Conservation (phyloP, 2,888 invertebrate species). For the Ditylenchus weischeri region DNA sequence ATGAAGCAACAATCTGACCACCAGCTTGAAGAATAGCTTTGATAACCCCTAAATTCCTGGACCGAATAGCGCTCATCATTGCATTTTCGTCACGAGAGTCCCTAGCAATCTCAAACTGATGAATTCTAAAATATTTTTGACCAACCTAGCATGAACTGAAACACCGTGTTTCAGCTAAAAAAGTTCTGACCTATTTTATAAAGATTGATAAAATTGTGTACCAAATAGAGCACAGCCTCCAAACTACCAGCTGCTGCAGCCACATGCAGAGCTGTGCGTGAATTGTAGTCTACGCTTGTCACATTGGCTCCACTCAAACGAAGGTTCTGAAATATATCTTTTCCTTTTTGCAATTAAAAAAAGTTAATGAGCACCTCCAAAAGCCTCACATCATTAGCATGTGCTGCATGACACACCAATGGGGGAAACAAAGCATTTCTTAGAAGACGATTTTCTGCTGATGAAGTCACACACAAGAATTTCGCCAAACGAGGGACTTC, state of each 20-base stretch:
- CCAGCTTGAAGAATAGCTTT: slow-evolving; percentile 48
- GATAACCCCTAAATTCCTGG: slow-evolving; percentile 48
- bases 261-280: slow-evolving; percentile 76
- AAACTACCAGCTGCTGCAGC: slow-evolving; percentile 73
- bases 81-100: slow-evolving; percentile 60
- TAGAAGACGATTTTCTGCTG: slow-evolving; percentile 48
- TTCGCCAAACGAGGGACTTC: slow-evolving; percentile 54
- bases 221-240: slow-evolving; percentile 70
- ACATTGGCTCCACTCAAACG: slow-evolving; percentile 69
- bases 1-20: slow-evolving; percentile 42
- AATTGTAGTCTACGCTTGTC: slow-evolving; percentile 72
- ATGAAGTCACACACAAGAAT: slow-evolving; percentile 49
- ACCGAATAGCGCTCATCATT: slow-evolving; percentile 68
- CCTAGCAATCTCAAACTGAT: slow-evolving; percentile 33
- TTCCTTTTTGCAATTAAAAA: neutral
- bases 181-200: too few species aligned
- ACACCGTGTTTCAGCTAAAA: slow-evolving; percentile 71
- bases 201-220: too few species aligned
- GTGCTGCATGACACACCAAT: slow-evolving; percentile 69
- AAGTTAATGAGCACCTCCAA: slow-evolving; percentile 40
- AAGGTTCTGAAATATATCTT: slow-evolving; percentile 25
- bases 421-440: slow-evolving; percentile 70
- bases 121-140: slow-evolving; percentile 12
- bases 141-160: slow-evolving; percentile 69
- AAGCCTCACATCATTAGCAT: slow-evolving; percentile 55